Evolutionary conservation across 1,140 invertebrate genomes (phyloP).

Genomic region (Agrypnia vestita): DNA sequence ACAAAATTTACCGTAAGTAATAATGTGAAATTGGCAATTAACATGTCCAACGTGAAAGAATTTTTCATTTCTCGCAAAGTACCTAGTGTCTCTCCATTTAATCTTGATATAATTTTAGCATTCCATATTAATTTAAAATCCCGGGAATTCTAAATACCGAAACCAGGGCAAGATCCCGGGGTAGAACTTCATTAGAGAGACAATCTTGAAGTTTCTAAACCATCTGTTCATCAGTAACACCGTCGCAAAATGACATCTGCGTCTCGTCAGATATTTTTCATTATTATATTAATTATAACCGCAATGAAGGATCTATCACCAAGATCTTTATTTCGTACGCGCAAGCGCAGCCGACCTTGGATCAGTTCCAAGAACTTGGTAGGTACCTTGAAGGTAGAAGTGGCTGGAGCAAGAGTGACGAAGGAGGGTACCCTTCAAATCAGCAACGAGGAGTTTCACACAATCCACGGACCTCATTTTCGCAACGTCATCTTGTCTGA

Average conservation of each 20-base stretch:
- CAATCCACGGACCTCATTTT: constrained; percentile 46
- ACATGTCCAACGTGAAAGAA: no score
- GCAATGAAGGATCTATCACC: no score
- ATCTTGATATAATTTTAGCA: no score
- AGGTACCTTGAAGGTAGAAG: not conserved
- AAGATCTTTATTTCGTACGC: no score
- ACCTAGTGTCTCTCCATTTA: no score
- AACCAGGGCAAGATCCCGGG: not conserved
- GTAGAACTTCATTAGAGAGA: not conserved
- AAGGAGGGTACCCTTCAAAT: constrained; percentile 9
- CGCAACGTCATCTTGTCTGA: constrained; percentile 56
- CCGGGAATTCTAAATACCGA: no score
- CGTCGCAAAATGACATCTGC: not conserved
- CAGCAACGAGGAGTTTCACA: not conserved
- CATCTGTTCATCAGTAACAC: not conserved
- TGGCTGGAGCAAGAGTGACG: not conserved
- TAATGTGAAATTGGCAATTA: no score
- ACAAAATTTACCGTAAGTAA: no score
- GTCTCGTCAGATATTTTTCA: not conserved
- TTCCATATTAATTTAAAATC: no score
- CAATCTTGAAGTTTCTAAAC: not conserved
- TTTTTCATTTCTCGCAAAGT: no score
- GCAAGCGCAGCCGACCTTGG: not conserved
- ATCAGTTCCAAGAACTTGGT: not conserved
- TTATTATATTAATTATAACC: not conserved